phyloP scores from a whole-genome alignment of 2,113 vertebrate species.

The Myanophis thanlyinensis region DNA sequence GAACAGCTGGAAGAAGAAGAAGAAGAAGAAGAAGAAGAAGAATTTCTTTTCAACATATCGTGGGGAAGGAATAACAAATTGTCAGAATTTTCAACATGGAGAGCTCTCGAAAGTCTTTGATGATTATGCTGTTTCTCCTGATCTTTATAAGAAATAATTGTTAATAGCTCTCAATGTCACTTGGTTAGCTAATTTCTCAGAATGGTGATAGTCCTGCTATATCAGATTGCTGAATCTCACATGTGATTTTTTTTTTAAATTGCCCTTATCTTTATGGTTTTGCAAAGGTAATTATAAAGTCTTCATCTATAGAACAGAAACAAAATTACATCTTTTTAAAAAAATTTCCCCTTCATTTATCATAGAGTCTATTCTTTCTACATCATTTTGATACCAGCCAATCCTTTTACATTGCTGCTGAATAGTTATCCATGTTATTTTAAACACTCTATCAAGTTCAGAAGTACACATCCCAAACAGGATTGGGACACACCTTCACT shows the following conservation, averaged over 20 bases:
- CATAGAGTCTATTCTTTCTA: background rate
- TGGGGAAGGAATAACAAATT: constrained; percentile 20
- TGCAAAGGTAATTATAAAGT: background rate
- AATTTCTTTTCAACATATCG: background rate
- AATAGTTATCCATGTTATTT: background rate
- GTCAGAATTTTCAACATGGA: background rate
- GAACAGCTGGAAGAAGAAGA: too few relatives aligned
- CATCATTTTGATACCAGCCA: background rate
- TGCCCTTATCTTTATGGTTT: background rate
- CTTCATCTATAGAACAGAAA: background rate
- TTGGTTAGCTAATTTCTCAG: constrained; percentile 32
- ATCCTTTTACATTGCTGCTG: background rate
- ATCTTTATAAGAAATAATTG: constrained; percentile 14
- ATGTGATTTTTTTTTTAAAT: background rate
- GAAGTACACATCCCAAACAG: background rate
- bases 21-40: too few relatives aligned
- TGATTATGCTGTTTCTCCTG: constrained; percentile 1
- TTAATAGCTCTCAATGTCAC: constrained; percentile 11
- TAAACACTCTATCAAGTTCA: background rate
- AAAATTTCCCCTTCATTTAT: background rate
- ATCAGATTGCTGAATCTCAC: background rate
- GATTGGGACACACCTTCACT: background rate
- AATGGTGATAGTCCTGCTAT: background rate
- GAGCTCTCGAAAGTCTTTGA: background rate
- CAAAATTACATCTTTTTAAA: background rate